Conservation (phyloP, 1,140 invertebrate species). For the Yoshiicerus persimilis region DNA sequence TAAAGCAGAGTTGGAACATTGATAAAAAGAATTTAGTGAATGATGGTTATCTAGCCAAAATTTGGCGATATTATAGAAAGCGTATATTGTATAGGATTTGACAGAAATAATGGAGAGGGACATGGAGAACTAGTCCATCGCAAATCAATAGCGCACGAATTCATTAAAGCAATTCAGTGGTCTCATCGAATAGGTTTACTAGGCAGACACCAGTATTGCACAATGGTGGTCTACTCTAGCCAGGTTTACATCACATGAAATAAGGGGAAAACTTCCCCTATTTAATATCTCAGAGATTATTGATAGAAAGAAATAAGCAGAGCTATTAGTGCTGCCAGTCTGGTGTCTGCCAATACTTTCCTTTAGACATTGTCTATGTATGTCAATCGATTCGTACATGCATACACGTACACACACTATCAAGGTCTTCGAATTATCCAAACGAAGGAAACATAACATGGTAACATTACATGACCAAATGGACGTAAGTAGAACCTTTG, state of each 20-base stretch:
- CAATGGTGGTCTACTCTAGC: neutral
- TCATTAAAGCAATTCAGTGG: neutral
- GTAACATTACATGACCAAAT: neutral
- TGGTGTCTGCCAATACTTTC: neutral
- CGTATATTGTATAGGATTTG: no score
- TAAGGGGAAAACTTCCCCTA: neutral
- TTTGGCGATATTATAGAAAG: no score
- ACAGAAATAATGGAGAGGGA: no score
- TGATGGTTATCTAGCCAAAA: no score
- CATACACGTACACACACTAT: neutral
- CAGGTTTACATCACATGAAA: neutral
- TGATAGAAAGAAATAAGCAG: neutral
- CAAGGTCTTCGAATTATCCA: neutral
- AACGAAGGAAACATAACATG: neutral
- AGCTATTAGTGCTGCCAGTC: neutral
- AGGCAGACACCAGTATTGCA: neutral
- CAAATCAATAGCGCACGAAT: neutral
- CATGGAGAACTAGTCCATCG: neutral
- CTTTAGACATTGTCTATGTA: neutral
- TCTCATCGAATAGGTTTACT: neutral
- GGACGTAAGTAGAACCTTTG: no score
- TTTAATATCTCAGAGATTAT: neutral
- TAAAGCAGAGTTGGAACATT: no score
- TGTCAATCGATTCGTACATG: neutral
- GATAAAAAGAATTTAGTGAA: no score